Base-by-base conservation (phyloP, 2,113 vertebrate genomes). In the Etheostoma cragini region DNA sequence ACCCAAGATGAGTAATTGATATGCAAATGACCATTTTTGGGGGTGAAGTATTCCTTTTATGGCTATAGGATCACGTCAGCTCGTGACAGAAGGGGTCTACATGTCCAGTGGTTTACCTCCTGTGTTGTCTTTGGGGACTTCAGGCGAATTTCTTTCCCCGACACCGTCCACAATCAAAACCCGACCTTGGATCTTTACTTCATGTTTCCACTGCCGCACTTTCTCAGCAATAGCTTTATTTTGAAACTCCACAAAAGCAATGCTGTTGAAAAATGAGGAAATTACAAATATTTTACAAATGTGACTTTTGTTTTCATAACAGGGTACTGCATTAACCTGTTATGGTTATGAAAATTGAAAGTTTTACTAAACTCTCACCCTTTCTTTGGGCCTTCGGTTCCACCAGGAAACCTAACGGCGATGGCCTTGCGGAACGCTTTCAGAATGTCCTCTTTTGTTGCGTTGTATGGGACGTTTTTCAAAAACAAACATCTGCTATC, bases 191-290 rank as follows among this genome's bases (percentile, higher is more conserved):
- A 99, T 84, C 52, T 96, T 95, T 22, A 90, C 72, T 15, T 95
- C 96, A 72, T 96, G 95, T 19, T 96, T 96, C 83, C 95, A 94
- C 81, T 96, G 90, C 72, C 94, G 49, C 21, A 94, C 91, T 90
- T 96, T 96, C 46, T 95, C 89, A 13, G 96, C 97, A 3, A 95
- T 94, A 3, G 87, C 89, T 93, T 97, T 94, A 0, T 95, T 95
- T 92, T 96, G 93, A 80, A 99, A 99, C 86, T 99, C 96, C 58
- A 99, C 57, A 74, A 97, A 97, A 15, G 98, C 98, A 91, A 98
- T 95, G 52, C 98, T 99, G 90, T 72, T 8, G 57, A 65, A 80
- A 76, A 62, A 45, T 3, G 21, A 69, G 21, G 0, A 26, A 22
- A 76, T 60, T 16, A 35, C 1, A 77, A 14, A 68, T 26, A 53